These are phyloP conservation scores for Megamerina dolium DNA, from an alignment of 2,888 invertebrate species.

Conservation along the genomic window DNA sequence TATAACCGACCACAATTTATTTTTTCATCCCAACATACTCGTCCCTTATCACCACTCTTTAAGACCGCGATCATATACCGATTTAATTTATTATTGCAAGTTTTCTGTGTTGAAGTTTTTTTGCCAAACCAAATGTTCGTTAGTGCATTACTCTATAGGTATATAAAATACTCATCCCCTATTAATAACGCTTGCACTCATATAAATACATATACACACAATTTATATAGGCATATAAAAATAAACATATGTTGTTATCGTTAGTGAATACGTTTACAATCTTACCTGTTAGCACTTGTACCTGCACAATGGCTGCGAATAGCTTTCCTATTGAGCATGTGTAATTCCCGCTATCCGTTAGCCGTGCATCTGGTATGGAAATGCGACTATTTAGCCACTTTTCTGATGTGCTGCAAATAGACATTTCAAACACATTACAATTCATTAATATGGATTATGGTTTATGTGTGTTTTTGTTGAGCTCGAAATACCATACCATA, in stretches of 20 bases:
- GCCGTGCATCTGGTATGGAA: slow-evolving; percentile 54
- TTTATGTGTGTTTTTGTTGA: too few relatives aligned
- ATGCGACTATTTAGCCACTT: slow-evolving; percentile 43
- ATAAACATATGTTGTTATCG: neutral
- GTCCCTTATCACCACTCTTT: too few relatives aligned
- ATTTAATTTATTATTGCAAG: too few relatives aligned
- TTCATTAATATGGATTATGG: too few relatives aligned
- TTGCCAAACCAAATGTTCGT: neutral
- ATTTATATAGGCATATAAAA: neutral
- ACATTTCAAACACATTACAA: too few relatives aligned
- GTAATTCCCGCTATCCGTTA: slow-evolving; percentile 62
- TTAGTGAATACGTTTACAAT: neutral
- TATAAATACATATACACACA: neutral
- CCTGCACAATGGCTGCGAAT: slow-evolving; percentile 60
- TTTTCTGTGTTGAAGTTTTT: too few relatives aligned
- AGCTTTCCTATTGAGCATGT: slow-evolving; percentile 60
- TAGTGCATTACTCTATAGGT: neutral
- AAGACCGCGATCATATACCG: too few relatives aligned
- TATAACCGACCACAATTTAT: too few relatives aligned
- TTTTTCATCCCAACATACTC: too few relatives aligned
- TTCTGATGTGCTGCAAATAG: slow-evolving; percentile 44
- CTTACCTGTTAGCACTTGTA: slow-evolving; percentile 65
- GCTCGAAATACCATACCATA: too few relatives aligned
- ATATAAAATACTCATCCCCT: neutral
- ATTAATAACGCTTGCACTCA: too few relatives aligned